These are phyloP conservation scores for Sebastes glaucus DNA, from an alignment of 2,797 vertebrate genomes.

Conservation along the genomic window DNA sequence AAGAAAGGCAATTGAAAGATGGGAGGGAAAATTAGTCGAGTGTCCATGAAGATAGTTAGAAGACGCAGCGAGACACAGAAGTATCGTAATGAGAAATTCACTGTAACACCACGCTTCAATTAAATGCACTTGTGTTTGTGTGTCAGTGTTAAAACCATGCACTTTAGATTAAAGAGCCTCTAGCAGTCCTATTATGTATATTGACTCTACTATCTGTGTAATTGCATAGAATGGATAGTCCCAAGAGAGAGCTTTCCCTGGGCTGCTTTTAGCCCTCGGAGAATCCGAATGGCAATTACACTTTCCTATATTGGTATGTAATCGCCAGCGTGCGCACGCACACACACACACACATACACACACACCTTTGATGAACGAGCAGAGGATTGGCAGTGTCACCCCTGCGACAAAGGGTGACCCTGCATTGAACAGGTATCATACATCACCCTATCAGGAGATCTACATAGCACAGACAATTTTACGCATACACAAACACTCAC, in stretches of 20 bases:
- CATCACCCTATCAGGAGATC: constrained; percentile 63
- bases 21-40: constrained; percentile 24
- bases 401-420: constrained; percentile 46
- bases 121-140: constrained; percentile 31
- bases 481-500: constrained; percentile 14
- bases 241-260: constrained; percentile 28
- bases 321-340: constrained; percentile 15
- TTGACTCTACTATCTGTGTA: constrained; percentile 53
- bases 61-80: not conserved
- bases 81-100: constrained; percentile 27
- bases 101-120: constrained; percentile 10
- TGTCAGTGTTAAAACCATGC: constrained; percentile 22
- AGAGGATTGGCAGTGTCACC: constrained; percentile 46
- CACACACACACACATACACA: constrained; percentile 14
- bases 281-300: constrained; percentile 42
- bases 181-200: constrained; percentile 36
- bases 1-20: constrained; percentile 46
- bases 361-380: constrained; percentile 59
- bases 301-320: constrained; percentile 32
- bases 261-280: constrained; percentile 40
- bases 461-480: constrained; percentile 10
- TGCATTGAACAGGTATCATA: constrained; percentile 50
- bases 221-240: constrained; percentile 51
- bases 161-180: constrained; percentile 46
- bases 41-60: constrained; percentile 12